Evolutionary conservation across 2,797 vertebrate species (phyloP), one percentile per base, ranked within the genome.

Genomic region (Anableps anableps): DNA sequence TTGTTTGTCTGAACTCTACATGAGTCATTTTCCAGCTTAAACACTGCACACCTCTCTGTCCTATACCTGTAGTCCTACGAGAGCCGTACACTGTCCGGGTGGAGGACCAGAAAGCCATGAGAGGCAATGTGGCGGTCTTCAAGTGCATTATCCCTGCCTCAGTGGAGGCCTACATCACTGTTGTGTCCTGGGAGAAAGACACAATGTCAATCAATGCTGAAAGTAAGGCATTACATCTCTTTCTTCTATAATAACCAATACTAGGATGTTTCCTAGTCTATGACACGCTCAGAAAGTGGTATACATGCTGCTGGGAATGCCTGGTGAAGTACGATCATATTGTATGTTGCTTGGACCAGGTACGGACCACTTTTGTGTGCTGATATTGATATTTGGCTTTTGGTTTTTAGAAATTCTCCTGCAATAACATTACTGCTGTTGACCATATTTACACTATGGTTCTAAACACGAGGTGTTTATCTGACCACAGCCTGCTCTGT

Each of bases 121-220:
- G 98, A 97, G 98, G 98, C 97, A 98, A 99, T 97, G 97, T 98
- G 96, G 97, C 96, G 96, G 96, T 95, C 95, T 99, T 99, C 97
- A 99, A 99, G 97, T 99, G 98, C 98, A 99, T 99, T 98, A 99
- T 99, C 95, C 98, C 98, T 94, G 96, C 98, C 97, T 98, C 97
- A 82, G 98, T 99, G 96, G 98, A 99, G 97, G 96, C 97, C 85
- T 97, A 98, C 95, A 96, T 98, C 96, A 96, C 97, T 93, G 97
- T 98, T 95, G 94, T 97, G 95, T 98, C 97, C 92, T 98, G 97
- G 97, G 97, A 98, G 96, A 98, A 98, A 95, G 97, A 98, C 96
- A 98, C 97, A 92, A 95, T 98, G 92, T 98, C 97, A 96, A 97
- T 98, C 94, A 97, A 97, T 94, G 96, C 97, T 96, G 97, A 98